Evolutionary conservation across 2,113 vertebrate genomes (phyloP).

Genomic region (Alethe diademata): DNA sequence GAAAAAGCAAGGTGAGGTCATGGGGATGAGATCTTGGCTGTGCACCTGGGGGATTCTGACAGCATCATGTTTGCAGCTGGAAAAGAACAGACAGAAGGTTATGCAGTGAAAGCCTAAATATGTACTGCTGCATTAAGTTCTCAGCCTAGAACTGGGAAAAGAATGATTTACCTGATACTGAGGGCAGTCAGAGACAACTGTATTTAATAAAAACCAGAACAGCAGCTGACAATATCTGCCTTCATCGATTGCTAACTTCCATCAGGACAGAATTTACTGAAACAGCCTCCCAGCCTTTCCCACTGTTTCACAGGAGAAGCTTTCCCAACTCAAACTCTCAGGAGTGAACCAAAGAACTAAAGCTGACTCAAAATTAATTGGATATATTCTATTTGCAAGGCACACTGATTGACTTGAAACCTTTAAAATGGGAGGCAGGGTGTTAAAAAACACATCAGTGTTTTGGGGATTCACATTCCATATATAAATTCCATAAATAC

Average conservation of each 20-base stretch:
- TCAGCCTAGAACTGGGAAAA: background rate
- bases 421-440: background rate
- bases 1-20: background rate
- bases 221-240: background rate
- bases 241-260: background rate
- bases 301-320: background rate
- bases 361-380: background rate
- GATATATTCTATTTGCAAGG: background rate
- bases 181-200: background rate
- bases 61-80: background rate
- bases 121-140: background rate
- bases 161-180: background rate
- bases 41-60: background rate
- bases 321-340: background rate
- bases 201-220: background rate
- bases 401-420: background rate
- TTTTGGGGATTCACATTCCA: background rate
- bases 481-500: background rate
- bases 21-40: background rate
- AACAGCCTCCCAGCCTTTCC: background rate
- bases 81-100: background rate
- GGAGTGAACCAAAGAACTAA: background rate
- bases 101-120: background rate
- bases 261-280: background rate
- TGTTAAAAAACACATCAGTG: background rate